These are phyloP conservation scores for Ptyas mucosa DNA, from an alignment of 2,113 vertebrate genomes.

Conservation along the genomic window DNA sequence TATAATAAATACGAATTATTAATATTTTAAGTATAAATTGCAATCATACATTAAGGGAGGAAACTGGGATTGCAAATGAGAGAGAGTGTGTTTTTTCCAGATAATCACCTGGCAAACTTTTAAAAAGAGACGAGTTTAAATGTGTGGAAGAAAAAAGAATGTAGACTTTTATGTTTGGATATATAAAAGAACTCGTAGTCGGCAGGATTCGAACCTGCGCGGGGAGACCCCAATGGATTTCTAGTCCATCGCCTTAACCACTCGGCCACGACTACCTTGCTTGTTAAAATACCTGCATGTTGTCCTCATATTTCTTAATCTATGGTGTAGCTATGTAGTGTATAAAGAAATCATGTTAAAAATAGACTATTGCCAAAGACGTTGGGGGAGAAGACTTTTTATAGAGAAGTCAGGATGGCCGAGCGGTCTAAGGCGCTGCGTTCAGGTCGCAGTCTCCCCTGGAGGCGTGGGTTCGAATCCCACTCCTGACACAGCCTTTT, in stretches of 20 bases:
- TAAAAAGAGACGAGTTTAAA: not conserved
- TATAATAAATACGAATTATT: not conserved
- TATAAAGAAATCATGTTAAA: not conserved
- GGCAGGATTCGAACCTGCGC: constrained; percentile 85
- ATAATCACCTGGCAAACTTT: not conserved
- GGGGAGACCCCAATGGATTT: constrained; percentile 85
- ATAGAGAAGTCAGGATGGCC: not conserved
- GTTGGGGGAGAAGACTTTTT: fast-evolving
- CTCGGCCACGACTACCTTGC: constrained; percentile 67
- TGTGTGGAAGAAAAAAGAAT: not conserved
- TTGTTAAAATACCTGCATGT: fast-evolving
- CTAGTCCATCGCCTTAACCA: constrained; percentile 63
- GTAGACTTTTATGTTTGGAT: not conserved
- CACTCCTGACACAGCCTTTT: not conserved
- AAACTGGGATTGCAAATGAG: not conserved
- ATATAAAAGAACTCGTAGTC: constrained; percentile 61
- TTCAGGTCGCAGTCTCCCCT: not conserved
- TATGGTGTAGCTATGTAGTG: fast-evolving
- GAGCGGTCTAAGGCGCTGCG: not conserved
- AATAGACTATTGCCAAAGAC: not conserved
- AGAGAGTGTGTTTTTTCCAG: no score
- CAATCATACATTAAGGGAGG: not conserved
- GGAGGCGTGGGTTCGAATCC: not conserved
- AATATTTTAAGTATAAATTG: not conserved
- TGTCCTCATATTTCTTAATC: not conserved